Evolutionary conservation across 2,113 vertebrate genomes (phyloP), one percentile per base, ranked within the genome.

Genomic region (Gila orcuttii): DNA sequence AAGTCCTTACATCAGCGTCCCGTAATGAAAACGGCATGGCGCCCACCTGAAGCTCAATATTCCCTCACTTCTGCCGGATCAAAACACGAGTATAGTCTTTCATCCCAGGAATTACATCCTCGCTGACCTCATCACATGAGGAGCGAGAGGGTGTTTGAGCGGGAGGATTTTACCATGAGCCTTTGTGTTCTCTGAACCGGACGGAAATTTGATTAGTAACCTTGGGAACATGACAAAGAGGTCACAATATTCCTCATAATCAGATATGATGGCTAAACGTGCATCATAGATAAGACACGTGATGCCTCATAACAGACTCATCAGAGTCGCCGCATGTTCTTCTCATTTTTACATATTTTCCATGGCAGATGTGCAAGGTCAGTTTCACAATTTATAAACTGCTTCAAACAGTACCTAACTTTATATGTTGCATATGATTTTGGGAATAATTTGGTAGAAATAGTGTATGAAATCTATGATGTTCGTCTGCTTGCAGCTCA

Each of bases 201-300:
- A 76, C 85, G 86, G 89, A 89, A 85, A 89, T 88, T 89, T 88
- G 84, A 89, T 89, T 88, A 89, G 82, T 76, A 68, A 78, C 89
- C 85, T 74, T 85, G 84, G 78, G 77, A 89, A 85, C 86, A 77
- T 85, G 87, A 86, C 78, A 71, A 39, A 66, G 78, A 89, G 86
- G 85, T 89, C 89, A 89, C 71, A 74, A 79, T 82, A 73, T 57
- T 88, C 86, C 45, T 78, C 60, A 73, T 71, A 64, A 82, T 74
- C 50, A 86, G 88, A 87, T 82, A 88, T 74, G 88, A 87, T 76
- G 64, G 74, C 66, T 81, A 57, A 73, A 85, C 71, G 74, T 76
- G 83, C 55, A 82, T 28, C 62, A 55, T 5, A 86, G 88, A 89
- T 86, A 86, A 87, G 62, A 68, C 33, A 68, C 71, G 33, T 52